Evolutionary conservation across 2,888 invertebrate species (phyloP).

Genomic region (Cosmia trapezina): DNA sequence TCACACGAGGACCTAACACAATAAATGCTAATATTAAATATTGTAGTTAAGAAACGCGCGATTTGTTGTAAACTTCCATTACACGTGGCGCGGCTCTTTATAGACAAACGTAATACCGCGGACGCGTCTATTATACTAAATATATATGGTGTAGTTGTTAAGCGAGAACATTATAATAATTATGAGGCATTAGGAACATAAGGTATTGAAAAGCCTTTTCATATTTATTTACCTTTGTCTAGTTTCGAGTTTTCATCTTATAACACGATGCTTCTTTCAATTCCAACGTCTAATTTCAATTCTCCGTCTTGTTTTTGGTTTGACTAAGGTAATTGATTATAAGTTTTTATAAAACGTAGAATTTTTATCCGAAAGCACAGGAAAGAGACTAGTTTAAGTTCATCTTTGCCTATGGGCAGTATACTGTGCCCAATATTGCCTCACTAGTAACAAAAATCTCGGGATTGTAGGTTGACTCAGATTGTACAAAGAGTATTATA

Average conservation of each 20-base stretch:
- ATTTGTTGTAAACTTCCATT: slow-evolving; percentile 59
- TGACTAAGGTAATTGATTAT: neutral
- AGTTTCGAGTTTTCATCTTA: neutral
- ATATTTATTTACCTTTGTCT: neutral
- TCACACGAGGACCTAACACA: slow-evolving; percentile 26
- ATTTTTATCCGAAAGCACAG: neutral
- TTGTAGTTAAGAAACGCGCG: slow-evolving; percentile 38
- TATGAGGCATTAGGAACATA: neutral
- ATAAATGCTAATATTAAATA: slow-evolving; percentile 52
- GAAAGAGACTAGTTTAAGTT: neutral
- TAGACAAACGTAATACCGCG: slow-evolving; percentile 46
- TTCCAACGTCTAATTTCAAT: neutral
- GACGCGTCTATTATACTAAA: slow-evolving; percentile 10
- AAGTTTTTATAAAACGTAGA: neutral
- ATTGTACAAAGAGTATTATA: neutral
- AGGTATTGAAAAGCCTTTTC: slow-evolving; percentile 4
- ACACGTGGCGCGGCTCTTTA: slow-evolving; percentile 56
- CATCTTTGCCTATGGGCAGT: neutral
- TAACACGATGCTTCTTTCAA: neutral
- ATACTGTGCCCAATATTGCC: neutral
- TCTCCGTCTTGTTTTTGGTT: neutral
- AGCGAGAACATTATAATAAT: slow-evolving; percentile 18
- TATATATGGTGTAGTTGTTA: slow-evolving; percentile 25
- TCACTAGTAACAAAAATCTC: neutral
- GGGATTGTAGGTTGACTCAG: neutral